Evolutionary conservation across 2,888 invertebrate genomes (phyloP).

Genomic region (Amphimallon solstitiale): DNA sequence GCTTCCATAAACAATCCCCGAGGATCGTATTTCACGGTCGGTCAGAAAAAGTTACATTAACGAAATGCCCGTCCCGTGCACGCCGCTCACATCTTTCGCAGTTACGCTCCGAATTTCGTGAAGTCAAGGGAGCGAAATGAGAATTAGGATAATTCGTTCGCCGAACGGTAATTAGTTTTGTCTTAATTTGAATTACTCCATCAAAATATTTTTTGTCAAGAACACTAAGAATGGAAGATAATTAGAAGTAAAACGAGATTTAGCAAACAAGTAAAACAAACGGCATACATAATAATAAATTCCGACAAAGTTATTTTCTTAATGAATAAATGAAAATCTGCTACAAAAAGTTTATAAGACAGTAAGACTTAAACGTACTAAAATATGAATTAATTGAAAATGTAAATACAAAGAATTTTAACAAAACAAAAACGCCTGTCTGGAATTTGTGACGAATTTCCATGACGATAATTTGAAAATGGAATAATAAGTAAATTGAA

Average conservation of each 20-base stretch:
- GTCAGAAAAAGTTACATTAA: neutral
- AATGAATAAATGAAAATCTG: neutral
- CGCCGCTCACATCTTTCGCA: neutral
- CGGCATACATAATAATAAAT: neutral
- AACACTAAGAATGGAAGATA: neutral
- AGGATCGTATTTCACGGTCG: neutral
- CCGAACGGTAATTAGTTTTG: constrained; percentile 10
- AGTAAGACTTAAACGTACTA: no score
- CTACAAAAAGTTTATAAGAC: no score
- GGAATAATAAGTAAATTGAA: no score
- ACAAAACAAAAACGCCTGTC: no score
- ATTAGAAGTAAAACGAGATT: neutral
- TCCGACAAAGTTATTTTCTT: neutral
- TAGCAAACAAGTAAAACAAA: neutral
- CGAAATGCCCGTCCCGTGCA: neutral
- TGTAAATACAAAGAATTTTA: no score
- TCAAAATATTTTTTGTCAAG: neutral
- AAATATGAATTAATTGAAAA: no score
- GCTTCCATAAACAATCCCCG: neutral
- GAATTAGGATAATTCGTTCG: constrained; percentile 5
- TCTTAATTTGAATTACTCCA: constrained; percentile 3
- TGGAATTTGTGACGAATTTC: no score
- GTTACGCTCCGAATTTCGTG: neutral
- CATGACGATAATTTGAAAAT: no score
- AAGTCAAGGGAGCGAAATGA: neutral